These are phyloP conservation scores for Taxidea taxus DNA, from an alignment of 2,113 vertebrate genomes.

Conservation along the genomic window DNA sequence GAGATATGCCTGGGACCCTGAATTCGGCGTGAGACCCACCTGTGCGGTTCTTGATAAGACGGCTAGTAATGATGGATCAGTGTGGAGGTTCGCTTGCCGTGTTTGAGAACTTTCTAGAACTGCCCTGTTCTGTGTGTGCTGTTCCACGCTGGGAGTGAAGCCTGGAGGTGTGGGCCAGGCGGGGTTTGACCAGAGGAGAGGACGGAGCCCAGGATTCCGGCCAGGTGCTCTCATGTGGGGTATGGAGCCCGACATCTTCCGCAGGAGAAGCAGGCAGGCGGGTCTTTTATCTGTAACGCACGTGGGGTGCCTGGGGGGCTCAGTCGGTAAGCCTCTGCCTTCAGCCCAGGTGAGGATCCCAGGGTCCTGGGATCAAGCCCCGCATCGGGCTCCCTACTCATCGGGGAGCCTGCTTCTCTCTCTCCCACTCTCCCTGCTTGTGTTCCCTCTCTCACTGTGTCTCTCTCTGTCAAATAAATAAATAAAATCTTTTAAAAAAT, in stretches of 20 bases:
- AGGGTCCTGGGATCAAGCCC: too few relatives aligned
- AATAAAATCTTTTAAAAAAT: too few relatives aligned
- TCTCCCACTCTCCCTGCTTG: too few relatives aligned
- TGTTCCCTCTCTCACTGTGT: too few relatives aligned
- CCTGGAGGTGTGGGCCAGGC: fast-evolving
- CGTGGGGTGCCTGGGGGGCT: too few relatives aligned
- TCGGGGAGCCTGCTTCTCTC: too few relatives aligned
- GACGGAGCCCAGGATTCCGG: not conserved
- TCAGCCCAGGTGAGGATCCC: too few relatives aligned
- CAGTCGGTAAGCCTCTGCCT: too few relatives aligned
- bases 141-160: fast-evolving
- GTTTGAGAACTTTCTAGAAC: too few relatives aligned
- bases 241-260: fast-evolving
- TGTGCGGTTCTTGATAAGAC: fast-evolving
- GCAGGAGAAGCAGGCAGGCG: fast-evolving
- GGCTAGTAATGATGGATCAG: fast-evolving
- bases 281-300: not conserved
- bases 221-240: fast-evolving
- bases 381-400: too few relatives aligned
- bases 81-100: fast-evolving
- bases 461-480: too few relatives aligned
- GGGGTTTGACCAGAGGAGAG: not conserved
- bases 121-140: not conserved
- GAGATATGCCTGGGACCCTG: fast-evolving
- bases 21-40: not conserved